Percentiles rank a stretch among this genome's conserved stretches.
These are phyloP conservation scores for Lycia hirtaria DNA, from an alignment of 2,888 invertebrate genomes.

Conservation along the genomic window DNA sequence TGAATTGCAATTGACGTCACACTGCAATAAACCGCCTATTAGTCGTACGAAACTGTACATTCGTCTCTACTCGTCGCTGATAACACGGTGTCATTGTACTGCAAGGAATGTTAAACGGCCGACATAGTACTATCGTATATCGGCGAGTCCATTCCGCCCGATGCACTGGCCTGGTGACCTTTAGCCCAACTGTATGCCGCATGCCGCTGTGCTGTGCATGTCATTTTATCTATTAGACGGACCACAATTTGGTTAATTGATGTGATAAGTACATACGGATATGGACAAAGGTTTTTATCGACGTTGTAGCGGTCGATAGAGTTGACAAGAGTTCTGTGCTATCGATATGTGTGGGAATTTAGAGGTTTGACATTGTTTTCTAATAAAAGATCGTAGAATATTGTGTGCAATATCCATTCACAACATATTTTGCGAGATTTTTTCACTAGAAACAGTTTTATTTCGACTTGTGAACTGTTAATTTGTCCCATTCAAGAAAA, in stretches of 20 bases:
- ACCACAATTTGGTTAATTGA: slow-evolving; percentile 32
- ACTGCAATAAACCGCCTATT: neutral
- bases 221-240: slow-evolving; percentile 45
- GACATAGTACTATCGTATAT: slow-evolving; percentile 51
- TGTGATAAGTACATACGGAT: neutral
- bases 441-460: too few species aligned
- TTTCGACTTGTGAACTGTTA: too few species aligned
- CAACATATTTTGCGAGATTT: too few species aligned
- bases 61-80: slow-evolving; percentile 35
- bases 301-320: neutral
- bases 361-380: neutral
- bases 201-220: too few species aligned
- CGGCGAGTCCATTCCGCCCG: slow-evolving; percentile 60
- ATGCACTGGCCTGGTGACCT: slow-evolving; percentile 63
- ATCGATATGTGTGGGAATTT: neutral
- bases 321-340: neutral
- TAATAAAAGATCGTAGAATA: neutral
- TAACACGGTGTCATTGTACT: slow-evolving; percentile 51
- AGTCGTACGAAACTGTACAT: neutral
- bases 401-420: slow-evolving; percentile 3
- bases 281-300: slow-evolving; percentile 1
- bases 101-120: slow-evolving; percentile 56
- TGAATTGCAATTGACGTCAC: neutral
- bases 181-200: slow-evolving; percentile 47
- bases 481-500: too few species aligned